phyloP scores from a whole-genome alignment of 2,113 vertebrate genomes.

The Mirza zaza region DNA sequence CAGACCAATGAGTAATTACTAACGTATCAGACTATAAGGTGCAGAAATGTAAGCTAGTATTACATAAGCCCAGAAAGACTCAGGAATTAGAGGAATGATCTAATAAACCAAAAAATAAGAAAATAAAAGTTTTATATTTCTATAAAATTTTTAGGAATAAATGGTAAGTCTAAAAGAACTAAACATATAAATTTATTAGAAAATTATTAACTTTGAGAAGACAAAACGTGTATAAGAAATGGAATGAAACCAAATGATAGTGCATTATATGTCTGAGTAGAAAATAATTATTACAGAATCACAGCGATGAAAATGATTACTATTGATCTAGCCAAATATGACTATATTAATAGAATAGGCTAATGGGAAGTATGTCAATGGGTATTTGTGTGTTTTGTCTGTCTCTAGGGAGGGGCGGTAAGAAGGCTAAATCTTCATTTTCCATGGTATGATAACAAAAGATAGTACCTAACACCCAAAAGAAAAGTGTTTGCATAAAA shows the following conservation, averaged over 20 bases:
- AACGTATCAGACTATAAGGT: neutral
- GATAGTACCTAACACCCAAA: neutral
- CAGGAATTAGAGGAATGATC: neutral
- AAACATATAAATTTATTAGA: neutral
- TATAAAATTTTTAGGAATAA: neutral
- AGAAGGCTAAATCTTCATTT: neutral
- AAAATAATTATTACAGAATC: neutral
- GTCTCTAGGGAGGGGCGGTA: fast-evolving
- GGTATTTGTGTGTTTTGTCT: neutral
- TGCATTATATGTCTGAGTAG: neutral
- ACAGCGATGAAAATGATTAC: neutral
- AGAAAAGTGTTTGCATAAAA: neutral
- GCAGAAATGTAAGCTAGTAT: neutral
- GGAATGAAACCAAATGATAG: neutral
- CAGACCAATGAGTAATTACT: neutral
- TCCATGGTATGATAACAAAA: neutral
- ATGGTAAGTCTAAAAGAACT: neutral
- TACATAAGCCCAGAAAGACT: neutral
- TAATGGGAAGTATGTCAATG: neutral
- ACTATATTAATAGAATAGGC: neutral
- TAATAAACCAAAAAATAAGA: neutral
- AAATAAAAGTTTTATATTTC: neutral
- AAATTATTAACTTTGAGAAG: neutral
- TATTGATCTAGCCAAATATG: neutral
- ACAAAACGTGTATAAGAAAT: neutral